Evolutionary conservation across 2,888 invertebrate species (phyloP), one percentile per base, ranked within the genome.

Genomic region (Drosophila monieri): DNA sequence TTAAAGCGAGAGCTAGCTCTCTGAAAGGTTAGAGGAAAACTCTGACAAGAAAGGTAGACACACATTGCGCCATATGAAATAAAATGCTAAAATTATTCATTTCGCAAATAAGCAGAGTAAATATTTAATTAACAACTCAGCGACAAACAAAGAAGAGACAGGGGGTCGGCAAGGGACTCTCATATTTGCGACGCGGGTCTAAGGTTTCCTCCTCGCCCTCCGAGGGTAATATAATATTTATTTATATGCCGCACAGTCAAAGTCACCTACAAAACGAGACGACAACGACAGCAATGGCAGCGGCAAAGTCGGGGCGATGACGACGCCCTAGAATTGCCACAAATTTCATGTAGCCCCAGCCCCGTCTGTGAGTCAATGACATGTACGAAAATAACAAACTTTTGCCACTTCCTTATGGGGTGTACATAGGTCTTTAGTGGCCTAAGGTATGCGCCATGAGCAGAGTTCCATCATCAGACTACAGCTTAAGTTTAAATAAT

Each of bases 31-130:
- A 8, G 68, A 77, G 74, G 54, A 71, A 66, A 66, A 68, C 27
- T 21, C 43, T 41, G 27, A 14, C 37, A n/a, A 32, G 18, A 37
- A 37, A 39, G 14, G 39, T 32, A 32, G 18, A 25, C 23, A 80
- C 65, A 79, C 64, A 65, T 66, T 74, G 68, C 66, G 73, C 65
- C 71, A 52, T 65, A 66, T 68, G 73, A 77, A 88, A 85, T 81
- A 85, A 83, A 83, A 88, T 83, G 83, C 88, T 78, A 71, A 87
- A 86, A 85, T 88, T 88, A 89, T 85, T 88, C 86, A 87, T 88
- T 83, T 83, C 78, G 89, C 86, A 88, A 86, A 88, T 88, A 88
- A 81, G 88, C 87, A 85, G 76, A 70, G 84, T 87, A 87, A 87
- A 87, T 89, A 89, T 89, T 87, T 87, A 87, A 87, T 87, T 89